Base-by-base conservation (phyloP, 2,113 vertebrate genomes). In the Apistogramma diplotaenia region DNA sequence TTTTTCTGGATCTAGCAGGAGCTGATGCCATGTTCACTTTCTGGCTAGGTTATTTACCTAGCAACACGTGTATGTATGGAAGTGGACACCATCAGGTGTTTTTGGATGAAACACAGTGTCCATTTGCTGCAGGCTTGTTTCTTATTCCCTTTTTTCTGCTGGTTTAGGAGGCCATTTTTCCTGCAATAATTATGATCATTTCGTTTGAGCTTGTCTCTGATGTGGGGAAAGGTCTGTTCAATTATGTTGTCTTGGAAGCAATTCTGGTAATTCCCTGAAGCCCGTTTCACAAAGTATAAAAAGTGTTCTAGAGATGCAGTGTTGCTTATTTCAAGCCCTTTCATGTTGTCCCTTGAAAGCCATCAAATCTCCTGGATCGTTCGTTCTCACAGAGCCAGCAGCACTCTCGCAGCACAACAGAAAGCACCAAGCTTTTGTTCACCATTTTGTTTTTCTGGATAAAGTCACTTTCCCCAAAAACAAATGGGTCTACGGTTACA, bases 281-380 rank as follows among this genome's bases (percentile, higher is more conserved):
- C 1, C 16, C 10, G 43, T 51, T 70, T 51, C 25, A n/a, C 43
- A 70, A 70, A 49, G 25, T 51, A 31, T 51, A 29, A 51, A 29
- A 70, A 31, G 65, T 70, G 25, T 70, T 0, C 8, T 67, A 40
- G 62, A 46, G 62, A 67, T 1, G 15, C 40, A 0, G 5, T 19
- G 62, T 70, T 51, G 65, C 29, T 70, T 51, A 70, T 70, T 70
- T 51, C 43, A 0, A 29, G 43, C 29, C 65, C 18, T 70, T 70
- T 51, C 25, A 70, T 51, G 65, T 49, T 51, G 43, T 70, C 43
- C 43, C 10, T 29, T 70, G 65, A 70, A 70, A 70, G 43, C 43
- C 1, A 8, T 70, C 23, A 70, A 70, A 51, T 70, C 51, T 70
- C 65, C 65, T n/a, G 43, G 43, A 70, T 70, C 0, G 16, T 8